Evolutionary conservation across 2,113 vertebrate genomes (phyloP), one percentile per base, ranked within the genome.

Genomic region (Mastomys coucha): DNA sequence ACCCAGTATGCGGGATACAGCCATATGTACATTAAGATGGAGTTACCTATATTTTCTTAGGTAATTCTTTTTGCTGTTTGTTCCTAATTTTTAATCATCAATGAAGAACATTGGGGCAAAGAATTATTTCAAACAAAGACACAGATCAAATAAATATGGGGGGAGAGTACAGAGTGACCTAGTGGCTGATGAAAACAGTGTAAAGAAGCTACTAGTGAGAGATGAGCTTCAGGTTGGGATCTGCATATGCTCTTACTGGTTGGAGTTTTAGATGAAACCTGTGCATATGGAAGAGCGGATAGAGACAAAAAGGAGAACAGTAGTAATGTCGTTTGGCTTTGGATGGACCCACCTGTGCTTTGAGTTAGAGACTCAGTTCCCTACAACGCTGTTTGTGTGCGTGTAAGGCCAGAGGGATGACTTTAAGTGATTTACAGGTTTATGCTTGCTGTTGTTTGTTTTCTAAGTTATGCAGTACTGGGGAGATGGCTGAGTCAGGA

Each of bases 51-150:
- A 98, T 98, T 99, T 98, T 98, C 80, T 93, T 96, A 97, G 98
- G 98, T 98, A 98, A 98, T 98, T 98, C 98, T 98, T 98, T 98
- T 97, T 97, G 92, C 97, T 98, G 98, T 98, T 98, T 97, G 96
- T 97, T 98, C 88, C 53, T 98, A 98, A 98, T 98, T 98, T 98
- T 98, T 98, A 98, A 98, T 98, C 98, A 98, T 97, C 97, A 97
- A 96, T 97, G 96, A 96, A 82, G 96, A 98, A 98, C 97, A 97
- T 98, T 97, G 97, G 94, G 94, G 97, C 95, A 97, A 98, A 98
- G 95, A 97, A 97, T 98, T 98, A 96, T 98, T 98, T 98, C 94
- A 98, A 98, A 97, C 97, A 96, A 91, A 97, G 91, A 96, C 98
- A 97, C 98, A 97, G 97, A 98, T 97, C 97, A 98, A 77, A 97